These are phyloP conservation scores for Spea multiplicata DNA, from an alignment of 2,113 vertebrate genomes.

Conservation along the genomic window DNA sequence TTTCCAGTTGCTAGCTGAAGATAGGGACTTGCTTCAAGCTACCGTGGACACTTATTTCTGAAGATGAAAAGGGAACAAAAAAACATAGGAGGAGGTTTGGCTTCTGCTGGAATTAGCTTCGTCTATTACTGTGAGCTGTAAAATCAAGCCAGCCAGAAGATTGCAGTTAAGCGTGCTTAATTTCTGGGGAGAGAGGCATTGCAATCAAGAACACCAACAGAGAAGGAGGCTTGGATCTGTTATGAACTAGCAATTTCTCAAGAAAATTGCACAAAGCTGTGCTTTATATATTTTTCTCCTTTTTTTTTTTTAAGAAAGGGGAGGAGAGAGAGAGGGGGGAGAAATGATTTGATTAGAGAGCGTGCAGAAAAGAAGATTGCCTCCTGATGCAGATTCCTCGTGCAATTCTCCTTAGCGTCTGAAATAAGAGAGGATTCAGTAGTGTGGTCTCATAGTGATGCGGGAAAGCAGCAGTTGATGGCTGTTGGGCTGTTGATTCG, in stretches of 20 bases:
- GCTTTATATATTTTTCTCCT: constrained; percentile 49
- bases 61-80: not conserved
- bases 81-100: constrained; percentile 25
- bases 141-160: constrained; percentile 37
- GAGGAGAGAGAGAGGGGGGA: constrained; percentile 63
- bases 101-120: constrained; percentile 28
- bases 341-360: constrained; percentile 63
- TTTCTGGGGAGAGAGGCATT: constrained; percentile 40
- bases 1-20: constrained; percentile 34
- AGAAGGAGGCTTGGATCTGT: constrained; percentile 48
- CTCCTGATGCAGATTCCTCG: constrained; percentile 72
- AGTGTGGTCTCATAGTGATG: constrained; percentile 50
- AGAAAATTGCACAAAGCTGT: constrained; percentile 54
- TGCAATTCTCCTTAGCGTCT: constrained; percentile 56
- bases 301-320: constrained; percentile 51
- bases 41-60: constrained; percentile 34
- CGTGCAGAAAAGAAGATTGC: constrained; percentile 65
- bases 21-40: not conserved
- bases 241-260: constrained; percentile 49
- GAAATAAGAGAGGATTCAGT: constrained; percentile 43
- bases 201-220: constrained; percentile 35
- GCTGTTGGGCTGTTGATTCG: constrained; percentile 38
- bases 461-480: constrained; percentile 36
- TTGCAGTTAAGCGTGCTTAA: constrained; percentile 47
- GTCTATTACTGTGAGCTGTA: constrained; percentile 19